Percentiles rank a stretch among this genome's conserved stretches.
Evolutionary conservation across 2,113 vertebrate species (phyloP).

Genomic region (Crotalus helleri): DNA sequence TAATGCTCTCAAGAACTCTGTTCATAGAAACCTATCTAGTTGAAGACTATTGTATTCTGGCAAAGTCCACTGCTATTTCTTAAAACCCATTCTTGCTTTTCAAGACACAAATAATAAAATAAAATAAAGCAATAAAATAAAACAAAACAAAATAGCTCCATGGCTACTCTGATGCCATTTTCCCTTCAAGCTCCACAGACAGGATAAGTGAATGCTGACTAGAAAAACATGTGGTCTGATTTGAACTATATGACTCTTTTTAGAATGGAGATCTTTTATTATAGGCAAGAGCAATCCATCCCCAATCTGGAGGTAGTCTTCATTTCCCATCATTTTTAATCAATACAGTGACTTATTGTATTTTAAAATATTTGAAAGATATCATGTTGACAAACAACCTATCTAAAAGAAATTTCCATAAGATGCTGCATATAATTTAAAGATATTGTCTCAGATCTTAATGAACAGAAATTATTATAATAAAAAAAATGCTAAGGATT

Average conservation of each 20-base stretch:
- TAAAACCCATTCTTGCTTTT: background rate
- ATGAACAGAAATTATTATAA: background rate
- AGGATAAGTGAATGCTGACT: background rate
- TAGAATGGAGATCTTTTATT: background rate
- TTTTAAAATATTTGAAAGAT: background rate
- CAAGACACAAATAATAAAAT: background rate
- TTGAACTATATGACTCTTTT: background rate
- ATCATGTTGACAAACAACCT: background rate
- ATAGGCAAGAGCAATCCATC: background rate
- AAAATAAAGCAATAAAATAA: too few species aligned
- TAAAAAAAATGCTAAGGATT: background rate
- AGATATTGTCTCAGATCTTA: background rate
- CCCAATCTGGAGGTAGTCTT: background rate
- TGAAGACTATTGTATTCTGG: background rate
- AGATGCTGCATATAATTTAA: background rate
- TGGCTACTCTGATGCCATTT: background rate
- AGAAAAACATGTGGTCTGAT: background rate
- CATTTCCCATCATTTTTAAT: background rate
- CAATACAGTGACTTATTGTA: background rate
- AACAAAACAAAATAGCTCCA: background rate
- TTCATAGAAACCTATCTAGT: background rate
- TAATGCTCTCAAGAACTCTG: background rate
- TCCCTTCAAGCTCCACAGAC: background rate
- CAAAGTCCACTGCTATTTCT: background rate
- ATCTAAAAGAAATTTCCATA: background rate